Evolutionary conservation across 2,888 invertebrate species (phyloP), one percentile per base, ranked within the genome.

Genomic region (Nebria brevicollis): DNA sequence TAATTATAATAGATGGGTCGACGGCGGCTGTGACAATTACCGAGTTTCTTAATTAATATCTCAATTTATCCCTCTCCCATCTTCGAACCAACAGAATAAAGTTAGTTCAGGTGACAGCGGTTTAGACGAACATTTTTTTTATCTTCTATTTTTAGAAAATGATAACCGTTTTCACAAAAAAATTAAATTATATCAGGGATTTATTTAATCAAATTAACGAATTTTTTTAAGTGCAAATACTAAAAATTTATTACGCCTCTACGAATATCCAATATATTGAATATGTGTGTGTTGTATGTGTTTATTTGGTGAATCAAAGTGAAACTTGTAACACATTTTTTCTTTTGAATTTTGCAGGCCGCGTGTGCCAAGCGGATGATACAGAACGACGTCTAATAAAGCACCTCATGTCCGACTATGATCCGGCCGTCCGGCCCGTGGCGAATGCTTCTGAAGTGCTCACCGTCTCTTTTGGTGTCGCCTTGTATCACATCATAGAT

Each of bases 401-500:
- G 81, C 92, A 94, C 86, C 90, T 95, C 85, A 93, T 95, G 93
- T 91, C 92, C 85, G 92, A 91, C 86, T 96, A 96, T 89, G 95
- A 95, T 86, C 92, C 95, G 8, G 94, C 94, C 0, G 94, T 94
- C 66, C 90, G 96, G 66, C 96, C 96, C 0, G 95, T 94, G 5
- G 92, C 93, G 86, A 95, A 95, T 89, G 94, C 95, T 66, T 93
- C 94, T 0, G 91, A 93, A 82, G 94, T 95, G 0, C 91, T 96
- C 26, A 92, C 93, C 82, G 95, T 96, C 85, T 94, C 94, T 82
- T 96, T 96, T 86, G 95, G 95, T 1, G 93, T 96, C 64, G 94
- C 95, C 0, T 90, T 96, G 82, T 95, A 96, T 89, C 95, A 96
- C 86, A 95, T 96, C 83, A 95, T 96, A 84, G 95, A 96, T 87